phyloP scores from a whole-genome alignment of 2,113 vertebrate species.

The Mesitornis unicolor region DNA sequence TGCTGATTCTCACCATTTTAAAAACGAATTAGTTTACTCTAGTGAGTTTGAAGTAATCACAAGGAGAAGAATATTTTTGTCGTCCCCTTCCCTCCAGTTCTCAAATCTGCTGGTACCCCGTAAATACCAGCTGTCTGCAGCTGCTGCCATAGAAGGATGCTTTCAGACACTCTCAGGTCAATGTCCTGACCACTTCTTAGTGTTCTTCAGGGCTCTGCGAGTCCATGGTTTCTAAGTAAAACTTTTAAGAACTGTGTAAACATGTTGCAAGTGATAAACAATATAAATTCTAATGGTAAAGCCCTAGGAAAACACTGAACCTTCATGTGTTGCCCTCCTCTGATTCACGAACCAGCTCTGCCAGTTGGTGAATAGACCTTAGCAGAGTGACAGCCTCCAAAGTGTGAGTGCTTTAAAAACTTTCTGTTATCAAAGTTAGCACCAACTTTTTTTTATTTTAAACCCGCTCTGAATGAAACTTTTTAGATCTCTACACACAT shows the following conservation, averaged over 20 bases:
- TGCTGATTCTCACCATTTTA: slow-evolving; percentile 1
- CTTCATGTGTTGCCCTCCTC: not conserved
- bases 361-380: not conserved
- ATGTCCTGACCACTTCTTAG: not conserved
- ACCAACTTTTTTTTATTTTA: not conserved
- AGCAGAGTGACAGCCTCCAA: not conserved
- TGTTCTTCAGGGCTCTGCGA: not conserved
- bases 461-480: not conserved
- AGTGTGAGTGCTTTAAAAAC: not conserved
- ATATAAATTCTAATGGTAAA: not conserved
- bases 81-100: not conserved
- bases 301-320: not conserved
- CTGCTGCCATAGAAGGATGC: not conserved
- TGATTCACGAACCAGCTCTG: not conserved
- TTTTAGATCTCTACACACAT: not conserved
- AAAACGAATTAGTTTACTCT: not conserved
- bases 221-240: not conserved
- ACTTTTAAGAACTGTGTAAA: not conserved
- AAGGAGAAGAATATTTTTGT: not conserved
- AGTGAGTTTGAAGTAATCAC: not conserved
- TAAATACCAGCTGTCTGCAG: not conserved
- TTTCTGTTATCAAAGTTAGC: not conserved
- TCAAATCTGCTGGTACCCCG: not conserved
- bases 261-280: not conserved
- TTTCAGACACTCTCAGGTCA: not conserved